Base-by-base conservation (phyloP, 35 echinoderm and acorn worm genomes). In the Ophioderma brevispina region DNA sequence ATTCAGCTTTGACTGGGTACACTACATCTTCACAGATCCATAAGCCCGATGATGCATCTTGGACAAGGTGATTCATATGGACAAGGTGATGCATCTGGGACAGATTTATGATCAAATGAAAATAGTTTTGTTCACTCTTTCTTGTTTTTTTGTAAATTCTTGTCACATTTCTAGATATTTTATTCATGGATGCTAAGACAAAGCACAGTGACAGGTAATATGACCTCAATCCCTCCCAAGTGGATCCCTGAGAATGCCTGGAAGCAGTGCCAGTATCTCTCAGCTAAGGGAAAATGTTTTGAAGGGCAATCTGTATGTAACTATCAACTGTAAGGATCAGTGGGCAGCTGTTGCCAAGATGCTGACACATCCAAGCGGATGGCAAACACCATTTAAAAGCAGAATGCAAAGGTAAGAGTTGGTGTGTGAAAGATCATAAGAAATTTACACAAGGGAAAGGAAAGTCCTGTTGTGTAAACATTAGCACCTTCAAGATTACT, bases 211-310 rank as follows among this genome's bases (percentile, higher is more conserved):
- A 92, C 41, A 21, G 94, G 92, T 23, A 59, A 86, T 4, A 79
- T 93, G 37, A 99, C 93, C 42, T 95, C 97, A 19, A 91, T 40
- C 37, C 94, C 97, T 33, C 97, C 97, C 13, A 92, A 90, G n/a
- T 99, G 97, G 97, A 94, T 99, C 31, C 84, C 97, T 15, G 97
- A 99, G 56, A 91, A 87, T 32, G 84, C 87, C 13, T 99, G 97
- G 97, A 95, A 95, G 77, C 97, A 99, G 75, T 99, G 97, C 37
- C 97, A 99, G 81, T 99, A 99, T 40, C 84, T 99, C 23, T 99
- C 97, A 38, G 88, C 94, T 30, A 90, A 87, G 31, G n/a, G 38
- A 95, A 87, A 91, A 95, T 38, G 64, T 81, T 1, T 95, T 93
- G 35, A 32, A 92, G 35, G 93, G 93, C 0, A 78, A n/a, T 99